A percentile compares a stretch with the other conserved stretches of the same genome.
Conservation (phyloP, 2,888 invertebrate species). For the Iselma pallidipennis region DNA sequence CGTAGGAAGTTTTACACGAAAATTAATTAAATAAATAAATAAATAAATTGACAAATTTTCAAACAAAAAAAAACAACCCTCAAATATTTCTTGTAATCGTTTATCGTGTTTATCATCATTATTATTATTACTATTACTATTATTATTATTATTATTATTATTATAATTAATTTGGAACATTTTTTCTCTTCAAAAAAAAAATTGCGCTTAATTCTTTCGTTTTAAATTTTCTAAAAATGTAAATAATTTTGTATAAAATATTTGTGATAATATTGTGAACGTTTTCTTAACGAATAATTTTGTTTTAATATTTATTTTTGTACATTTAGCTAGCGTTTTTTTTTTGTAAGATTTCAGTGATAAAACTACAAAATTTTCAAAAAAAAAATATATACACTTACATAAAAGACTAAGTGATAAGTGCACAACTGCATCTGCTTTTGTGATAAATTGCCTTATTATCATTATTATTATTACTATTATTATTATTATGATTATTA, state of each 20-base stretch:
- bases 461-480: background rate
- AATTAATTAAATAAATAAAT: too few relatives aligned
- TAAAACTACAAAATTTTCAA: too few relatives aligned
- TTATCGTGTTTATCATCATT: too few relatives aligned
- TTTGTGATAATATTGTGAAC: conserved; percentile 40
- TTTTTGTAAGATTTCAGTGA: conserved; percentile 1
- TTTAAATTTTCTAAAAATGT: too few relatives aligned
- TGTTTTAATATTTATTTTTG: conserved; percentile 44
- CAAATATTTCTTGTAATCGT: too few relatives aligned
- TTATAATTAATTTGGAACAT: too few relatives aligned
- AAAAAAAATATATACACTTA: too few relatives aligned
- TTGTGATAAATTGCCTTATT: conserved; percentile 39
- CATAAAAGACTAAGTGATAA: conserved; percentile 15
- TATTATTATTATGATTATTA: conserved; percentile 11
- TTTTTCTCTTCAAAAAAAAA: too few relatives aligned
- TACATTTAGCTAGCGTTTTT: conserved; percentile 29
- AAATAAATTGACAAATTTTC: background rate
- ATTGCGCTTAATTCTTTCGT: too few relatives aligned
- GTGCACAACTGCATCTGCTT: conserved; percentile 22
- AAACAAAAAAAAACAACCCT: background rate
- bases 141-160: too few relatives aligned
- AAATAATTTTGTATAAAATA: conserved; percentile 42
- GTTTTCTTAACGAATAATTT: conserved; percentile 13
- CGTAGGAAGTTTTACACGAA: conserved; percentile 62
- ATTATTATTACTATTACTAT: too few relatives aligned